Evolutionary conservation across 1,140 invertebrate genomes (phyloP).

Genomic region (Parapsyche elsis): DNA sequence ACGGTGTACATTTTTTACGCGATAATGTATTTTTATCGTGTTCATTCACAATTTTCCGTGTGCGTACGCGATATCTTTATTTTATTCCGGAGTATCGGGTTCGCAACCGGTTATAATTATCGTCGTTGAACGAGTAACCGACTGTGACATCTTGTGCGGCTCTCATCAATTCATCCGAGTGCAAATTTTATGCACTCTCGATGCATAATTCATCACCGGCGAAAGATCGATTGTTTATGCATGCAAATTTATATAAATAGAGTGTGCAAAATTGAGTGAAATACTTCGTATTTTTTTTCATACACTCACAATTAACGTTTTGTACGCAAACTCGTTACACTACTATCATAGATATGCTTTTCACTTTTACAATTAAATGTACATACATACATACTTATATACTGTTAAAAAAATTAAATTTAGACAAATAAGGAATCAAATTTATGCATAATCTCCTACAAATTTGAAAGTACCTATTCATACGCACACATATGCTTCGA

Average conservation of each 20-base stretch:
- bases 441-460: not conserved
- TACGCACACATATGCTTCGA: not conserved
- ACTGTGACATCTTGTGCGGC: constrained; percentile 23
- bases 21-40: not conserved
- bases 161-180: constrained; percentile 16
- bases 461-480: not conserved
- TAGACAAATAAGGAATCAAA: not conserved
- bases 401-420: not conserved
- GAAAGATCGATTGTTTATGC: constrained; percentile 12
- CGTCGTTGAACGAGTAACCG: not conserved
- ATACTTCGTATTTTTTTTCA: too few relatives aligned
- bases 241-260: constrained; percentile 12
- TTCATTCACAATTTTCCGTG: not conserved
- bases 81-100: not conserved
- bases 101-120: constrained; percentile 8
- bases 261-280: too few relatives aligned
- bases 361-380: too few relatives aligned
- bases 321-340: too few relatives aligned
- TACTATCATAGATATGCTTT: too few relatives aligned
- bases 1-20: not conserved
- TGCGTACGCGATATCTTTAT: not conserved
- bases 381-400: too few relatives aligned
- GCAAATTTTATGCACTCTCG: constrained; percentile 17
- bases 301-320: too few relatives aligned
- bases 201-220: constrained; percentile 11